A percentile compares a stretch with the other conserved stretches of the same genome.
Conservation (phyloP, 2,888 invertebrate genomes). For the Diplolepis rosae region DNA sequence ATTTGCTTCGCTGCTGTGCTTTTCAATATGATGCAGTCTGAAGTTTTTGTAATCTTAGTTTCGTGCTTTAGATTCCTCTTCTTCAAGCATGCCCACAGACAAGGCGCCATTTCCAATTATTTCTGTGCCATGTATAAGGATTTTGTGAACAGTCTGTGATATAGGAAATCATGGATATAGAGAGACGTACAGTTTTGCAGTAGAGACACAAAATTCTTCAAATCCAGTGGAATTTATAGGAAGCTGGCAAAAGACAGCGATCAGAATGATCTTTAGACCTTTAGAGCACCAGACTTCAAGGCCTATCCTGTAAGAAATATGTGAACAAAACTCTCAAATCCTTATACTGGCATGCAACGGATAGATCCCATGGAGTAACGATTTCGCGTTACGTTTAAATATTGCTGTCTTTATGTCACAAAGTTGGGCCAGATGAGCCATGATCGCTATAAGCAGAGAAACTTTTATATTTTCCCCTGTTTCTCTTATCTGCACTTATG, state of each 20-base stretch:
- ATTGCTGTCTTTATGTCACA: no score
- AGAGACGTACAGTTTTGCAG: constrained; percentile 23
- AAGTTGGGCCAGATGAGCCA: no score
- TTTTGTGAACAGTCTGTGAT: constrained; percentile 81
- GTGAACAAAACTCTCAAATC: constrained; percentile 30
- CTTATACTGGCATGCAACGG: constrained; percentile 35
- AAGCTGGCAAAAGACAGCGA: neutral
- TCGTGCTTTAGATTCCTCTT: neutral
- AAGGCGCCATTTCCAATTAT: neutral
- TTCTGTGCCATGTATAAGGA: constrained; percentile 87
- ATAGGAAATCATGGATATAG: constrained; percentile 28
- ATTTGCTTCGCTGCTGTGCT: neutral
- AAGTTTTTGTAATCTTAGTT: neutral
- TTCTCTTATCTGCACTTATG: no score
- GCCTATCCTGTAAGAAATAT: constrained; percentile 25
- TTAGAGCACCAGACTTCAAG: constrained; percentile 21
- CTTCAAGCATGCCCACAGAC: neutral
- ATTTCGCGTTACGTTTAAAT: constrained; percentile 3
- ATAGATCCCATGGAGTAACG: constrained; percentile 29
- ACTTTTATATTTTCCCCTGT: no score
- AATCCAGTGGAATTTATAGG: neutral
- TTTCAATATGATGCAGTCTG: neutral
- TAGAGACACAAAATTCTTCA: constrained; percentile 19
- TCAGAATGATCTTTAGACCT: constrained; percentile 26
- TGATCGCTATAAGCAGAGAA: no score